These are phyloP conservation scores for Amphilophus citrinellus DNA, from an alignment of 2,113 vertebrate genomes.

Conservation along the genomic window DNA sequence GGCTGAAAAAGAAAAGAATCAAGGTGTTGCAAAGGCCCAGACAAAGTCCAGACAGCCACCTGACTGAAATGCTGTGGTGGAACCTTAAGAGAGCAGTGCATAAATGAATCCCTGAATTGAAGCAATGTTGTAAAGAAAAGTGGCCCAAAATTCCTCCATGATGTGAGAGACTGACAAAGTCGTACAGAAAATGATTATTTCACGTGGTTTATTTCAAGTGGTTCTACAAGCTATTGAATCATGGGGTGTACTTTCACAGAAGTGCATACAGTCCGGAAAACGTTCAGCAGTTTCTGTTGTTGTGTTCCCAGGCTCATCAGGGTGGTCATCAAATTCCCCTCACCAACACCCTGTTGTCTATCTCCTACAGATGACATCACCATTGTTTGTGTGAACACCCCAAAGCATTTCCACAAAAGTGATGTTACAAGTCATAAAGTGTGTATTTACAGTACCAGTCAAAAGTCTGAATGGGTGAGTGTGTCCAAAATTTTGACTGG, in stretches of 20 bases:
- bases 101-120: background rate
- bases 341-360: conserved; percentile 12
- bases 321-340: conserved; percentile 21
- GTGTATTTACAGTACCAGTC: conserved; percentile 12
- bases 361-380: conserved; percentile 35
- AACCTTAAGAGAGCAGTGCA: rapidly evolving
- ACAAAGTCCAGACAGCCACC: background rate
- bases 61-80: background rate
- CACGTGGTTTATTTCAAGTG: background rate
- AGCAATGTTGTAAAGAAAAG: background rate
- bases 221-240: background rate
- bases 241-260: rapidly evolving
- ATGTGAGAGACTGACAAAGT: background rate
- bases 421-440: background rate
- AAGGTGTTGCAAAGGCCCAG: rapidly evolving
- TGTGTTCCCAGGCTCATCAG: background rate
- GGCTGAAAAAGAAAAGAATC: too few relatives aligned
- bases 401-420: background rate
- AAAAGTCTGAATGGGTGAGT: background rate
- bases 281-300: background rate
- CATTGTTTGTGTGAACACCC: conserved; percentile 7
- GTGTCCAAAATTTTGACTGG: background rate
- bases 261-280: rapidly evolving
- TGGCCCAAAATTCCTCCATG: background rate
- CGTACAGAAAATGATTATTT: background rate